Conservation (phyloP, 2,113 vertebrate species). For the Toxostoma redivivum region DNA sequence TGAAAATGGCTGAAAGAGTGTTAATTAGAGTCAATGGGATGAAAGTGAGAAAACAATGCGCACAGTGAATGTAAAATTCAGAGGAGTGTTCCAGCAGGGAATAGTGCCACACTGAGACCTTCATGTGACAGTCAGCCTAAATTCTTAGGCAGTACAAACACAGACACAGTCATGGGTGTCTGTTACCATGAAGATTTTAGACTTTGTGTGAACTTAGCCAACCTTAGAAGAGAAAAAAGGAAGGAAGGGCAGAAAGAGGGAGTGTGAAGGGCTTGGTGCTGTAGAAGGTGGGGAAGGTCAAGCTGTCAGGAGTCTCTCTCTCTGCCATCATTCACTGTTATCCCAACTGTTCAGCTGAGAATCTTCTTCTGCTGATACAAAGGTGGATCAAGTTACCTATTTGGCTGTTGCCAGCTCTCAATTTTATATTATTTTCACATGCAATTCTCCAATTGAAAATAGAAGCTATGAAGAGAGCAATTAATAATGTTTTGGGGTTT, state of each 20-base stretch:
- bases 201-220: not conserved
- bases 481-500: not conserved
- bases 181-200: not conserved
- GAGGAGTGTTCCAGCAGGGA: not conserved
- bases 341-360: not conserved
- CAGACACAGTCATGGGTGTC: not conserved
- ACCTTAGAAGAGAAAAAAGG: not conserved
- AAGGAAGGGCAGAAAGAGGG: not conserved
- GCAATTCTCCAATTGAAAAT: not conserved
- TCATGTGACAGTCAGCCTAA: not conserved
- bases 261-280: not conserved
- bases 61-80: not conserved
- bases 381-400: not conserved
- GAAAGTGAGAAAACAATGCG: not conserved
- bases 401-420: not conserved
- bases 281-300: not conserved
- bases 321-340: not conserved
- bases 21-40: slow-evolving; percentile 26
- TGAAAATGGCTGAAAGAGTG: slow-evolving; percentile 2
- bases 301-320: not conserved
- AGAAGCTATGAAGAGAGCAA: not conserved
- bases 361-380: not conserved
- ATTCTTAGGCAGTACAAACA: not conserved
- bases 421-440: not conserved
- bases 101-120: not conserved